Evolutionary conservation across 2,888 invertebrate genomes (phyloP).

Genomic region (Macrophya alboannulata): DNA sequence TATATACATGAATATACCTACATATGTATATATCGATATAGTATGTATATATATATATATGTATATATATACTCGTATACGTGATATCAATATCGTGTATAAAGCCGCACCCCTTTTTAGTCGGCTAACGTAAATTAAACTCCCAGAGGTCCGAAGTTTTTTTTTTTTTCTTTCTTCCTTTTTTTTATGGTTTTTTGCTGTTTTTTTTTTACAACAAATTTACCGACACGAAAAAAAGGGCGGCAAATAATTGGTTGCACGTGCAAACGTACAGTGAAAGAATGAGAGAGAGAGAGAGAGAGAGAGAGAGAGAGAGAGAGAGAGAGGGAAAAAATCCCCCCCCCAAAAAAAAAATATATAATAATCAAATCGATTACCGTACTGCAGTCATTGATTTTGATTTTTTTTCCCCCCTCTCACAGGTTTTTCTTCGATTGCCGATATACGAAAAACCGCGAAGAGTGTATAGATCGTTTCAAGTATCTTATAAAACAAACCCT

Average conservation of each 20-base stretch:
- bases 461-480: too few relatives aligned
- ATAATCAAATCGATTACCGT: not conserved
- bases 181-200: not conserved
- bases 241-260: not conserved
- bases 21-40: not conserved
- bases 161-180: not conserved
- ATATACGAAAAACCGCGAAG: too few relatives aligned
- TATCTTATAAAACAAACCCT: too few relatives aligned
- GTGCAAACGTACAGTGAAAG: too few relatives aligned
- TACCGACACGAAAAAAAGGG: not conserved
- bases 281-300: not conserved
- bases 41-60: not conserved
- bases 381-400: not conserved
- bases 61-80: not conserved
- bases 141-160: not conserved
- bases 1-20: not conserved
- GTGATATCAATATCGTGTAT: constrained; percentile 31
- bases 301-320: not conserved
- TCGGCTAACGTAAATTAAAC: constrained; percentile 12
- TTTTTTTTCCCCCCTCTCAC: too few relatives aligned
- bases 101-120: constrained; percentile 26
- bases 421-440: not conserved
- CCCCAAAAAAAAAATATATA: not conserved
- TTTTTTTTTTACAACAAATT: not conserved
- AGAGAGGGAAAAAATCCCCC: not conserved